A percentile compares a stretch with the other conserved stretches of the same genome.
phyloP scores from a whole-genome alignment of 1,140 invertebrate species.

The Bombus impatiens region DNA sequence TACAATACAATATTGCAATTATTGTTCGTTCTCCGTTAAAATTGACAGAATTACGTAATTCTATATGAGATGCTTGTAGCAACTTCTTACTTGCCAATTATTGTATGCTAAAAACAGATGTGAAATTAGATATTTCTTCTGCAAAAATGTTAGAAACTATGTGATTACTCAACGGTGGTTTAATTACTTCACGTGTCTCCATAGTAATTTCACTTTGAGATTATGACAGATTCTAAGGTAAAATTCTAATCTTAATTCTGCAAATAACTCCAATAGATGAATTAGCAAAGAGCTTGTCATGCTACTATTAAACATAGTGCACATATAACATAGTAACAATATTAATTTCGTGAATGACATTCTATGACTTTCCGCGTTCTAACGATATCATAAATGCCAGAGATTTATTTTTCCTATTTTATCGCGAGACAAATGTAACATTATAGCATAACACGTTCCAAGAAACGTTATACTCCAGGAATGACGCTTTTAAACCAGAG shows the following conservation, averaged over 20 bases:
- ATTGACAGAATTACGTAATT: neutral
- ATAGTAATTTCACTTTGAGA: neutral
- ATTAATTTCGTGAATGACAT: no score
- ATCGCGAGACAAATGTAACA: neutral
- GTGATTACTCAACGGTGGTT: neutral
- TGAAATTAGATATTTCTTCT: neutral
- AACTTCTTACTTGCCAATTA: neutral
- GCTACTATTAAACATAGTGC: no score
- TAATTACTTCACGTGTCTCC: neutral
- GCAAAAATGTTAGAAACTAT: neutral
- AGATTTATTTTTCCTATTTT: slow-evolving; percentile 9
- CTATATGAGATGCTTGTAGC: no score
- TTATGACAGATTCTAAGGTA: neutral
- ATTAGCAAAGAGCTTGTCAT: no score
- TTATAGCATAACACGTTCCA: neutral
- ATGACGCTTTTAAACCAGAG: neutral
- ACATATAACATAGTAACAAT: no score
- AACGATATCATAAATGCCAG: neutral
- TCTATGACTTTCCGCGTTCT: neutral
- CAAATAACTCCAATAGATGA: no score
- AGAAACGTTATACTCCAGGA: neutral
- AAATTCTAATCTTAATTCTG: neutral
- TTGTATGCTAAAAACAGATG: neutral
- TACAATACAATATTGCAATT: neutral
- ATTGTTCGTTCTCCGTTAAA: neutral